Conservation (phyloP, 2,888 invertebrate genomes). For the Drosophila prostipennis region DNA sequence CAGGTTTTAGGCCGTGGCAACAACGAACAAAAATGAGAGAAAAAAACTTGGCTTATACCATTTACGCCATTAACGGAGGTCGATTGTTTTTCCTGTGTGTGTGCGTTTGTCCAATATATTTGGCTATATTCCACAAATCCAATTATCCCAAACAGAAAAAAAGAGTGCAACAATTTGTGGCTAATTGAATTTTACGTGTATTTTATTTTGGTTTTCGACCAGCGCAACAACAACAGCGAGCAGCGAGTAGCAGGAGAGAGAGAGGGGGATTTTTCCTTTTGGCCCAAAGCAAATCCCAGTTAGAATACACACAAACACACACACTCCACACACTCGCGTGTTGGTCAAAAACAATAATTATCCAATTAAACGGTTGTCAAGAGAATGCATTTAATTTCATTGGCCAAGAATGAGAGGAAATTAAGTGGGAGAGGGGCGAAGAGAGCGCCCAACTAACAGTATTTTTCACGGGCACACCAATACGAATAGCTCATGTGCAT, state of each 20-base stretch:
- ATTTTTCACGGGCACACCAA: slow-evolving; percentile 70
- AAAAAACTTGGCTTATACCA: slow-evolving; percentile 78
- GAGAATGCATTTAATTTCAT: slow-evolving; percentile 64
- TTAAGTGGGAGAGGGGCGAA: background rate
- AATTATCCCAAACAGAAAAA: slow-evolving; percentile 57
- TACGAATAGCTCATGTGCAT: slow-evolving; percentile 2
- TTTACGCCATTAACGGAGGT: slow-evolving; percentile 77
- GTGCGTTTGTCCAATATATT: slow-evolving; percentile 59
- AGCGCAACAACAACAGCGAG: slow-evolving; percentile 56
- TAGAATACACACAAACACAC: slow-evolving; percentile 46
- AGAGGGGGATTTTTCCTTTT: slow-evolving; percentile 19
- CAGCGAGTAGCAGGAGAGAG: slow-evolving; percentile 46
- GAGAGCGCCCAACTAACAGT: slow-evolving; percentile 60
- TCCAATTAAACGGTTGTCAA: slow-evolving; percentile 65
- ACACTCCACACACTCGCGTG: slow-evolving; percentile 32
- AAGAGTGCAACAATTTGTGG: slow-evolving; percentile 63
- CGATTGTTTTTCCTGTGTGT: slow-evolving; percentile 66
- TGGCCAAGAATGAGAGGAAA: slow-evolving; percentile 30
- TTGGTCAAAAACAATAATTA: slow-evolving; percentile 57
- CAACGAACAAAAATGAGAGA: slow-evolving; percentile 52
- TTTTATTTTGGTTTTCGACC: slow-evolving; percentile 54
- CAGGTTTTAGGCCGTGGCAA: slow-evolving; percentile 75
- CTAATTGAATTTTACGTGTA: slow-evolving; percentile 68
- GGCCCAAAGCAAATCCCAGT: slow-evolving; percentile 48
- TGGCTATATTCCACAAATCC: slow-evolving; percentile 63